Percentiles rank a stretch among this genome's conserved stretches.
phyloP scores from a whole-genome alignment of 2,113 vertebrate species.

The Sisor rabdophorus region DNA sequence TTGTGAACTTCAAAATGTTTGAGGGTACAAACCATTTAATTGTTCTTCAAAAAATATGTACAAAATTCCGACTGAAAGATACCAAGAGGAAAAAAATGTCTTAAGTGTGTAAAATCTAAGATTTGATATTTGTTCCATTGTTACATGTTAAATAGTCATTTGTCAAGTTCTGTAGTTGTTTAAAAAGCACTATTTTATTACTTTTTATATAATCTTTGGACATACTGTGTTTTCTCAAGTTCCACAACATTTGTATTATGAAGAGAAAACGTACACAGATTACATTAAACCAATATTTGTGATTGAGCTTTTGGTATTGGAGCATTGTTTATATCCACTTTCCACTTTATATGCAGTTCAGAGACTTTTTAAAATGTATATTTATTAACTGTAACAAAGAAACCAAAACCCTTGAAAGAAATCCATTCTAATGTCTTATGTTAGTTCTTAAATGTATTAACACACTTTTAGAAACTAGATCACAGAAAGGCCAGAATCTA shows the following conservation, averaged over 20 bases:
- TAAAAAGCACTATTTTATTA: constrained; percentile 75
- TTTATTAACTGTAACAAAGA: background rate
- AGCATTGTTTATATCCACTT: constrained; percentile 11
- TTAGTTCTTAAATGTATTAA: background rate
- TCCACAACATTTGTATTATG: constrained; percentile 50
- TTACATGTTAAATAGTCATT: constrained; percentile 71
- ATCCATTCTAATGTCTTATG: background rate
- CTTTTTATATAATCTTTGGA: constrained; percentile 66
- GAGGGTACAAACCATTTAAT: background rate
- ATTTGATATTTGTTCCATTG: constrained; percentile 44
- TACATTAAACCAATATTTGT: constrained; percentile 53
- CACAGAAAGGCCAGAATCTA: too few species aligned
- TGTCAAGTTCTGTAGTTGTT: constrained; percentile 58
- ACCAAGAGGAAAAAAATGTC: constrained; percentile 51
- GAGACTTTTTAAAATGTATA: too few species aligned
- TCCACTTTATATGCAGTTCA: background rate
- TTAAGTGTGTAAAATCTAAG: constrained; percentile 32
- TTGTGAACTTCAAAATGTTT: background rate
- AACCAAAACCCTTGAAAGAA: background rate
- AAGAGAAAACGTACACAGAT: constrained; percentile 44
- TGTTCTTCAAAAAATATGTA: constrained; percentile 7
- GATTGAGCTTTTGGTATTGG: constrained; percentile 34
- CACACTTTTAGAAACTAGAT: too few species aligned
- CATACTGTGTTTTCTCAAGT: constrained; percentile 55
- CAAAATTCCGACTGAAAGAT: background rate